Conservation (phyloP, 2,113 vertebrate species). For the Atrichornis clamosus region DNA sequence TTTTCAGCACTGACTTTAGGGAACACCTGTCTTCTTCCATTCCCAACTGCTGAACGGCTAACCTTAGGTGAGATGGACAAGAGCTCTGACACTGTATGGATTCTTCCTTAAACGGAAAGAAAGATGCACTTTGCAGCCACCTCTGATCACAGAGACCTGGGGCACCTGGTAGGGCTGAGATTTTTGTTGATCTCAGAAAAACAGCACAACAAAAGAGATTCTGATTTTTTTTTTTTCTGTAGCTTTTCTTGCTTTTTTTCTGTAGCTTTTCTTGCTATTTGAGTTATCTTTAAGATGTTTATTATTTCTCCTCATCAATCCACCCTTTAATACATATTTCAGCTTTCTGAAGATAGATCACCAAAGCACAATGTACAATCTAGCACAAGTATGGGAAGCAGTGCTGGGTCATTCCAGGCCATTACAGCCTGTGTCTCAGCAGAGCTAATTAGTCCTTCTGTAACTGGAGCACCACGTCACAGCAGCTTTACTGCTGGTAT, state of each 20-base stretch:
- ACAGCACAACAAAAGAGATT: not conserved
- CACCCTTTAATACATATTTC: not conserved
- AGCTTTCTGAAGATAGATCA: not conserved
- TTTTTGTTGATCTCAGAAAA: not conserved
- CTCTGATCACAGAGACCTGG: not conserved
- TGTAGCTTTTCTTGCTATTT: not conserved
- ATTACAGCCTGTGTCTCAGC: not conserved
- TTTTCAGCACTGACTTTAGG: not conserved
- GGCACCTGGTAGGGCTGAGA: not conserved
- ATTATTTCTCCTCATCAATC: not conserved
- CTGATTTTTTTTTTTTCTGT: not conserved
- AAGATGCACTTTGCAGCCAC: not conserved
- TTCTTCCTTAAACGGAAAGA: not conserved
- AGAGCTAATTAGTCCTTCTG: conserved; percentile 5
- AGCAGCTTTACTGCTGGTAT: not conserved
- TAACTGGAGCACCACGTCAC: not conserved
- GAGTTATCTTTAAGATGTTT: not conserved
- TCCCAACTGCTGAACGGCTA: not conserved
- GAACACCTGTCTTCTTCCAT: not conserved
- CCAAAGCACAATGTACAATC: not conserved
- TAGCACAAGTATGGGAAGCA: not conserved
- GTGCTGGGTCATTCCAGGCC: not conserved
- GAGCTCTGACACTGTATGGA: not conserved
- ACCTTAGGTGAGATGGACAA: not conserved
- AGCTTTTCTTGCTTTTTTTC: not conserved